Conservation (phyloP, 2,113 vertebrate species). For the Beaufortia kweichowensis region DNA sequence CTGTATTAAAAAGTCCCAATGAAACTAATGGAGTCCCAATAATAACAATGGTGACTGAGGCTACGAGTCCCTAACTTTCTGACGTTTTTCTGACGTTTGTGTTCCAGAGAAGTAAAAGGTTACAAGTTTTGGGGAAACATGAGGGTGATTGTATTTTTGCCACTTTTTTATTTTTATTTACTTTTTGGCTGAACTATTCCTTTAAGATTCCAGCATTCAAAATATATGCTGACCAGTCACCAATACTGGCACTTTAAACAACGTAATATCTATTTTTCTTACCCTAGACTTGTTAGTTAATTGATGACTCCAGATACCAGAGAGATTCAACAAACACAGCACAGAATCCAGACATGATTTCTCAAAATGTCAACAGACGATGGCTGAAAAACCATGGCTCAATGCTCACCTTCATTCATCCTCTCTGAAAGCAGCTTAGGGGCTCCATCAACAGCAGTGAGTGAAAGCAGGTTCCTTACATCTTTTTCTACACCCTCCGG, state of each 20-base stretch:
- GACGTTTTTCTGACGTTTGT: no score
- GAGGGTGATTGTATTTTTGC: no score
- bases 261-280: not conserved
- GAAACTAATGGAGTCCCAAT: no score
- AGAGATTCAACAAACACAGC: not conserved
- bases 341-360: not conserved
- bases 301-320: not conserved
- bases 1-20: no score
- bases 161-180: no score
- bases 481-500: not conserved
- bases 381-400: not conserved
- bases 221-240: no score
- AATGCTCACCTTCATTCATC: not conserved
- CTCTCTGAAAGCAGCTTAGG: not conserved
- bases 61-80: no score
- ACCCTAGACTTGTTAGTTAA: not conserved
- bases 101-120: no score
- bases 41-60: no score
- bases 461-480: not conserved
- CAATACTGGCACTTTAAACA: not conserved
- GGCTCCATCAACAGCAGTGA: constrained; percentile 6
- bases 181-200: no score
- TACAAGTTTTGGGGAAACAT: no score
- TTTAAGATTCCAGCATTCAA: no score
- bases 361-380: constrained; percentile 1